A percentile compares a stretch with the other conserved stretches of the same genome.
phyloP scores from a whole-genome alignment of 2,797 vertebrate species.

The Danio aesculapii region DNA sequence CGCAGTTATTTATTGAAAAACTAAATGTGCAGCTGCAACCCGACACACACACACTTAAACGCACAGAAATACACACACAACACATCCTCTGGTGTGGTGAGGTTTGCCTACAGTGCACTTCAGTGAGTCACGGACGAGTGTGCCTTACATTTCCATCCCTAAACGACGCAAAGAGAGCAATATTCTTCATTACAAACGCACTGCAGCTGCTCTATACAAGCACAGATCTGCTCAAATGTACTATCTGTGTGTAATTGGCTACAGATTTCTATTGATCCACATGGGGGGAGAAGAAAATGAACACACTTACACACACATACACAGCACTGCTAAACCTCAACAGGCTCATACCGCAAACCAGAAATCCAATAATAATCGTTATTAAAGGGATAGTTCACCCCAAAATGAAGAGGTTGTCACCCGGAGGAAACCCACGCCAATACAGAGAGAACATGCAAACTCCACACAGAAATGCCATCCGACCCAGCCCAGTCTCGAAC shows the following conservation, averaged over 20 bases:
- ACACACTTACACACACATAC: background rate
- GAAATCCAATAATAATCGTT: too few relatives aligned
- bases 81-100: conserved; percentile 53
- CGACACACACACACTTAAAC: background rate
- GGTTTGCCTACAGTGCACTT: conserved; percentile 74
- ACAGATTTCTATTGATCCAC: conserved; percentile 20
- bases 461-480: too few relatives aligned
- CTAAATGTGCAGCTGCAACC: conserved; percentile 55
- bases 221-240: conserved; percentile 14
- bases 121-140: conserved; percentile 72
- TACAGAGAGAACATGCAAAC: too few relatives aligned
- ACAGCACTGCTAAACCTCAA: background rate
- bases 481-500: too few relatives aligned
- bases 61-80: too few relatives aligned
- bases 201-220: conserved; percentile 35
- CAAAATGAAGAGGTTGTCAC: too few relatives aligned
- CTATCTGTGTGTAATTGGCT: background rate
- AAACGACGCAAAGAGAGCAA: conserved; percentile 43
- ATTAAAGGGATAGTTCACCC: too few relatives aligned
- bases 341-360: too few relatives aligned
- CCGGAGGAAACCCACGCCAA: too few relatives aligned
- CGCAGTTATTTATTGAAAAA: conserved; percentile 74
- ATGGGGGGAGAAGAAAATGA: conserved; percentile 4
- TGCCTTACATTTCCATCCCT: conserved; percentile 73
- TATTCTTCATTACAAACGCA: background rate